Evolutionary conservation across 1,140 invertebrate species (phyloP).

Genomic region (Meloidogyne floridensis): DNA sequence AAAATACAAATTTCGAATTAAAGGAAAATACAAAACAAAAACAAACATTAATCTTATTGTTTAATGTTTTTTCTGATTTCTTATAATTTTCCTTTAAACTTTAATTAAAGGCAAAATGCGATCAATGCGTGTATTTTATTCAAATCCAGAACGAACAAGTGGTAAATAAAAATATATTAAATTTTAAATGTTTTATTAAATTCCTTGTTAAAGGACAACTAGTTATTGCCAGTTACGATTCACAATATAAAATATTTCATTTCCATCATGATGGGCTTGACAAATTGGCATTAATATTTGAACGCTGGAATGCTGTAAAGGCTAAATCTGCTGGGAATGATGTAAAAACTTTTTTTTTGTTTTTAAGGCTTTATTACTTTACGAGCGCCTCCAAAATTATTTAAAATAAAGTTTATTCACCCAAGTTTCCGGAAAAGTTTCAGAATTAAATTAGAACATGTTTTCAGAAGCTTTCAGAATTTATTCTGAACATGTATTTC

Average conservation of each 20-base stretch:
- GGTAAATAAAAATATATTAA: conserved; percentile 80
- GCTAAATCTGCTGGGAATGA: conserved; percentile 54
- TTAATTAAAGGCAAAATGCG: conserved; percentile 77
- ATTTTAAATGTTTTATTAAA: conserved; percentile 71
- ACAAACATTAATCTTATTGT: no score
- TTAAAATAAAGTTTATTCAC: no score
- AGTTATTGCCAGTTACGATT: conserved; percentile 87
- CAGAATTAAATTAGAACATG: neutral
- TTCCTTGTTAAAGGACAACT: conserved; percentile 66
- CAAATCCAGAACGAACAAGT: conserved; percentile 81
- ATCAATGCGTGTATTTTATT: conserved; percentile 85
- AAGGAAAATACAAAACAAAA: no score
- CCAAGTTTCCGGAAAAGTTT: no score
- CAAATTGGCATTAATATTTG: conserved; percentile 81
- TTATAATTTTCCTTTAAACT: neutral
- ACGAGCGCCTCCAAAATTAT: no score
- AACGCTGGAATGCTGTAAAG: conserved; percentile 74
- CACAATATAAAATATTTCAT: conserved; percentile 92
- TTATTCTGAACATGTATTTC: neutral
- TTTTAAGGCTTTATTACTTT: neutral
- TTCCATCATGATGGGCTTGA: conserved; percentile 91
- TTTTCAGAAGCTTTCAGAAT: neutral
- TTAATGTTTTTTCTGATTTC: no score
- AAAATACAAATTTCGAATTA: no score
- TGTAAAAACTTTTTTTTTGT: neutral